phyloP scores from a whole-genome alignment of 2,888 invertebrate species.

The Diploptera punctata region DNA sequence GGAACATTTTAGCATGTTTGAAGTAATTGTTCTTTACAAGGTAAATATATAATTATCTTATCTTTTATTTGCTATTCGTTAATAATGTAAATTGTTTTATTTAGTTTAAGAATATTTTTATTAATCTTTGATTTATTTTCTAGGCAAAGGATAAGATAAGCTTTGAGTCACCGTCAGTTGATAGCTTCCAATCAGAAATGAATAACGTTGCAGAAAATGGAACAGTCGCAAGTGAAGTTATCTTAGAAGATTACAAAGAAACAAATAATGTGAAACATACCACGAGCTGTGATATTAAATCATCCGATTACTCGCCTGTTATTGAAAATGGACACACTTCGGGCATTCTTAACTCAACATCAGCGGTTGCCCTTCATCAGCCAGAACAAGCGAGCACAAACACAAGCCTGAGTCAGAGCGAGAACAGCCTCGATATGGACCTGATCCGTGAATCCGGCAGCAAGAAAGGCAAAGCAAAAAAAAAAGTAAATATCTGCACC shows the following conservation, averaged over 20 bases:
- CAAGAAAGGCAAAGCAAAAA: constrained; percentile 55
- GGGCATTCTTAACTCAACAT: background rate
- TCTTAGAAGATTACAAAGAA: background rate
- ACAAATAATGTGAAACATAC: background rate
- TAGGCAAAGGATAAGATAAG: background rate
- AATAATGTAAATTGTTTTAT: no score
- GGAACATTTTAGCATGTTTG: no score
- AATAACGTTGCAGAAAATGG: background rate
- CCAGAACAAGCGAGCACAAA: constrained; percentile 22
- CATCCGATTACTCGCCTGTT: constrained; percentile 16
- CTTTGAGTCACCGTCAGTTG: background rate
- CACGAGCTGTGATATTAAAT: background rate
- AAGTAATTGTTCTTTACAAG: no score
- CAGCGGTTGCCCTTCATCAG: constrained; percentile 7
- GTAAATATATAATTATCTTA: no score
- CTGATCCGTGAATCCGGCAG: constrained; percentile 18
- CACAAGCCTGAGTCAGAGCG: constrained; percentile 37
- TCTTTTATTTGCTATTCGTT: no score
- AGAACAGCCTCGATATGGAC: constrained; percentile 34
- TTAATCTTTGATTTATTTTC: no score
- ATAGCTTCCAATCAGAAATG: background rate
- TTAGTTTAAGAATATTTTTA: no score
- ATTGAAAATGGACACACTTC: constrained; percentile 27
- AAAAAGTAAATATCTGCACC: constrained; percentile 68
- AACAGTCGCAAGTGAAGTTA: background rate